These are phyloP conservation scores for Prietella phreatophila DNA, from an alignment of 2,113 vertebrate genomes.

Conservation along the genomic window DNA sequence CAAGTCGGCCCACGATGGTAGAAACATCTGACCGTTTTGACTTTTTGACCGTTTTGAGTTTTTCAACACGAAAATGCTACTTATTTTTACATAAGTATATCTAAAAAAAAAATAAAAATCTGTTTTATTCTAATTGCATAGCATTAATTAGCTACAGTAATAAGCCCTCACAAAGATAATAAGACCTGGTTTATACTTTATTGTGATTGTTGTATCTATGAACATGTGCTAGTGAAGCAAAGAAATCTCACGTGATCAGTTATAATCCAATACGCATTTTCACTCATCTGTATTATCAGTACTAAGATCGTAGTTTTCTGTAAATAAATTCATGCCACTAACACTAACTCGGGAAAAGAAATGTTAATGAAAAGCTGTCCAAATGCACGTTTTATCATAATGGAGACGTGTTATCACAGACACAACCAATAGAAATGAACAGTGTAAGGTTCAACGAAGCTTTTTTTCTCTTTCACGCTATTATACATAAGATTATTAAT, in stretches of 20 bases:
- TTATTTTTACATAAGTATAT: too few relatives aligned
- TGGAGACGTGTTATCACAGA: not conserved
- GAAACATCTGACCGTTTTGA: not conserved
- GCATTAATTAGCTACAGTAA: conserved; percentile 1
- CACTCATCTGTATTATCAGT: not conserved
- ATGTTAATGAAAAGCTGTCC: not conserved
- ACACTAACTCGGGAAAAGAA: not conserved
- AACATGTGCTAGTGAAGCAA: not conserved
- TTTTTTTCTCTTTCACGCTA: not conserved
- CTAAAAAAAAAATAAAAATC: too few relatives aligned
- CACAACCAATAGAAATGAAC: not conserved
- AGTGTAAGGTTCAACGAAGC: too few relatives aligned
- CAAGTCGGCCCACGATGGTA: not conserved
- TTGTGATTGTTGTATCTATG: not conserved
- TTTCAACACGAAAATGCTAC: not conserved
- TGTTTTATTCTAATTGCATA: not conserved
- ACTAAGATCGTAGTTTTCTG: not conserved
- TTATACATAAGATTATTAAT: not conserved
- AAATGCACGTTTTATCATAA: not conserved
- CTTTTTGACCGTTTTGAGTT: not conserved
- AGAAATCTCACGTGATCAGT: not conserved
- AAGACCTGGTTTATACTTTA: not conserved
- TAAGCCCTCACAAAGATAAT: not conserved
- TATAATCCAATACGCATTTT: not conserved
- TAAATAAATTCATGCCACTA: not conserved